These are phyloP conservation scores for Cactoblastis cactorum DNA, from an alignment of 2,888 invertebrate genomes.

Conservation along the genomic window DNA sequence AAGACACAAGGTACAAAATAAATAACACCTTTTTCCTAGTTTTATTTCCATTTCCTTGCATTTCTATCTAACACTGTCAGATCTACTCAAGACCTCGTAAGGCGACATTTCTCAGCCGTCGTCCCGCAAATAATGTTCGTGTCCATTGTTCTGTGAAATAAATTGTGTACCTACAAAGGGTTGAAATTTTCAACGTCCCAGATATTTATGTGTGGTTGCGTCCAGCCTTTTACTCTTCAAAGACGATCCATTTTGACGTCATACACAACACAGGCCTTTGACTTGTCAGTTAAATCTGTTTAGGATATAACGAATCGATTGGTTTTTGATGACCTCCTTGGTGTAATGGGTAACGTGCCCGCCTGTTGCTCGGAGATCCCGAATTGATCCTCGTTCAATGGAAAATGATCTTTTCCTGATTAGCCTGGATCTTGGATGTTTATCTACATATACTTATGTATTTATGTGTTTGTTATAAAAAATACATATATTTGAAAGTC, in stretches of 20 bases:
- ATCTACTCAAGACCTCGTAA: neutral
- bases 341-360: too few relatives aligned
- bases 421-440: too few relatives aligned
- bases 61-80: neutral
- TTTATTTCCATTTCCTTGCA: neutral
- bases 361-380: too few relatives aligned
- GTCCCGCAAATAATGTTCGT: constrained; percentile 2
- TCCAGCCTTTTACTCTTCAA: constrained; percentile 4
- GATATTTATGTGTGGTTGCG: constrained; percentile 14
- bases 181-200: constrained; percentile 11
- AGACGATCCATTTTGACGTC: constrained; percentile 7
- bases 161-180: constrained; percentile 18
- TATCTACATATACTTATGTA: too few relatives aligned
- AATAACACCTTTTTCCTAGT: neutral
- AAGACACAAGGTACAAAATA: too few relatives aligned
- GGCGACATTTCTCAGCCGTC: constrained; percentile 5
- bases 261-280: constrained; percentile 1
- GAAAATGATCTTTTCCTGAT: too few relatives aligned
- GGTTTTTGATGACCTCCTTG: too few relatives aligned
- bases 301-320: too few relatives aligned
- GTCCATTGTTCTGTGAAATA: constrained; percentile 17
- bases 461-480: too few relatives aligned
- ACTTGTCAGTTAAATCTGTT: neutral
- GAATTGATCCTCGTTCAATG: too few relatives aligned
- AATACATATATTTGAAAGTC: too few relatives aligned